A percentile compares a stretch with the other conserved stretches of the same genome.
These are phyloP conservation scores for Nicator chloris DNA, from an alignment of 2,113 vertebrate species.

Conservation along the genomic window DNA sequence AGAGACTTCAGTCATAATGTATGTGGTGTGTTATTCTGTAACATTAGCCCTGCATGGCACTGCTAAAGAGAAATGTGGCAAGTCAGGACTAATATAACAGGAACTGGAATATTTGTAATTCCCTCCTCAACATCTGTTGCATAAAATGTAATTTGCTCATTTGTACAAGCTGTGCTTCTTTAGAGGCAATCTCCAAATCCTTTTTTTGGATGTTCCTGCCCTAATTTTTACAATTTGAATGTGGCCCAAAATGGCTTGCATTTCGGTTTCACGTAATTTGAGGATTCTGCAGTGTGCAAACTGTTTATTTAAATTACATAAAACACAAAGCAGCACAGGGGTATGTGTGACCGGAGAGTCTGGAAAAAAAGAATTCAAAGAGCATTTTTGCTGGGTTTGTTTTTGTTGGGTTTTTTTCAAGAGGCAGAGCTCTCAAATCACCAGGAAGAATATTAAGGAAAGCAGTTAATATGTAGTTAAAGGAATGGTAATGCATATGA, in stretches of 20 bases:
- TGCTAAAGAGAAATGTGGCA: slow-evolving; percentile 28
- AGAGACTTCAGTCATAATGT: not conserved
- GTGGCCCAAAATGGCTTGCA: not conserved
- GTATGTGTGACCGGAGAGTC: not conserved
- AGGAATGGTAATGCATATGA: slow-evolving; percentile 56
- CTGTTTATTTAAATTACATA: not conserved
- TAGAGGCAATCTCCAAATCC: slow-evolving; percentile 21
- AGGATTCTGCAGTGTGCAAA: not conserved
- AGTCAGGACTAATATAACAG: slow-evolving; percentile 9
- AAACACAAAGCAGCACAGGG: not conserved
- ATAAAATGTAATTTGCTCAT: slow-evolving; percentile 58
- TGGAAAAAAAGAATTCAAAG: not conserved
- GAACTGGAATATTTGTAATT: slow-evolving; percentile 23
- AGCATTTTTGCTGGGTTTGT: not conserved
- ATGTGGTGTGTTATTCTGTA: not conserved
- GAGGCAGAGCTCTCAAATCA: slow-evolving; percentile 15
- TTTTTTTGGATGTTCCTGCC: slow-evolving; percentile 26
- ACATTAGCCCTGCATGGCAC: not conserved
- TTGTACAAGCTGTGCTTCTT: slow-evolving; percentile 40
- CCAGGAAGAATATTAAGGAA: slow-evolving; percentile 56
- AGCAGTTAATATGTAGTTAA: slow-evolving; percentile 65
- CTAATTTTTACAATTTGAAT: not conserved
- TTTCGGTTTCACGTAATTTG: not conserved
- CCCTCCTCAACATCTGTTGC: slow-evolving; percentile 51
- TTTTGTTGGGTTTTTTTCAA: not conserved